These are phyloP conservation scores for Anolis apletophallus DNA, from an alignment of 2,797 vertebrate species.

Conservation along the genomic window DNA sequence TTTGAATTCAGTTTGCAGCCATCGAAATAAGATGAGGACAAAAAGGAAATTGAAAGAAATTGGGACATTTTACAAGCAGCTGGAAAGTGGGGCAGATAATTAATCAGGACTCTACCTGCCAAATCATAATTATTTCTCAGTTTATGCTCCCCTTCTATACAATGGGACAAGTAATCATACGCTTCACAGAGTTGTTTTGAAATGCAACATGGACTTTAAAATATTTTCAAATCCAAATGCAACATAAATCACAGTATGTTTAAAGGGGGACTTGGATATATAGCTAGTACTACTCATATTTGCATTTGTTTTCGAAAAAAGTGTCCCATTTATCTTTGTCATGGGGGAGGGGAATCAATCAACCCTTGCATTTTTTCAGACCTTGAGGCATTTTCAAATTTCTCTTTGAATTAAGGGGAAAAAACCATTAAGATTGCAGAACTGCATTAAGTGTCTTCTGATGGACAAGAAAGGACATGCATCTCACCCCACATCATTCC, in stretches of 20 bases:
- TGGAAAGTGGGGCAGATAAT: too few relatives aligned
- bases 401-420: slow-evolving; percentile 41
- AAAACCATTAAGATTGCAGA: slow-evolving; percentile 77
- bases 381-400: slow-evolving; percentile 36
- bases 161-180: neutral
- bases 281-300: neutral
- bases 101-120: too few relatives aligned
- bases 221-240: neutral
- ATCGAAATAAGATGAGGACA: too few relatives aligned
- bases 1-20: too few relatives aligned
- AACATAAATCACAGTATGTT: neutral
- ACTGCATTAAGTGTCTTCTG: slow-evolving; percentile 59
- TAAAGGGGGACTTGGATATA: neutral
- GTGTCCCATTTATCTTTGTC: slow-evolving; percentile 21
- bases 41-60: too few relatives aligned
- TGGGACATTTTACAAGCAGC: too few relatives aligned
- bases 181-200: neutral
- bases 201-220: neutral
- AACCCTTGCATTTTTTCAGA: slow-evolving; percentile 26
- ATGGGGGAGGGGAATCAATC: neutral
- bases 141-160: too few relatives aligned
- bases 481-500: slow-evolving; percentile 66
- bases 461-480: slow-evolving; percentile 75
- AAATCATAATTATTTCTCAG: neutral
- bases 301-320: neutral